A percentile compares a stretch with the other conserved stretches of the same genome.
Conservation (phyloP, 2,888 invertebrate species). For the Pandemis corylana region DNA sequence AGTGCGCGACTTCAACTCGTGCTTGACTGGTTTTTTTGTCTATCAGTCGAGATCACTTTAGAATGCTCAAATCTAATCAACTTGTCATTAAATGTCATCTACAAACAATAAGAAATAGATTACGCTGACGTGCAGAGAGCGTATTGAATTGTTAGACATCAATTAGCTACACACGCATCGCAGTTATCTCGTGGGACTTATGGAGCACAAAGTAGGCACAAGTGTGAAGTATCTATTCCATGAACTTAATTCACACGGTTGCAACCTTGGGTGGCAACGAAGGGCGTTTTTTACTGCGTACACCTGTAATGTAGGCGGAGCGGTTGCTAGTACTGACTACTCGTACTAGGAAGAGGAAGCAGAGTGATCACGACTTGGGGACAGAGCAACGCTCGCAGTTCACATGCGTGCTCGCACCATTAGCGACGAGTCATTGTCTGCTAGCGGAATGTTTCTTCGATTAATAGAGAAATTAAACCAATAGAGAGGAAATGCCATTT, state of each 20-base stretch:
- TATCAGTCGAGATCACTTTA: not conserved
- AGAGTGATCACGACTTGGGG: slow-evolving; percentile 50
- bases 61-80: not conserved
- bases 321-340: slow-evolving; percentile 41
- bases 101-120: slow-evolving; percentile 19
- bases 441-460: slow-evolving; percentile 19
- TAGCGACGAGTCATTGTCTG: slow-evolving; percentile 61
- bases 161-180: slow-evolving; percentile 27
- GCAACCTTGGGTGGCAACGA: slow-evolving; percentile 44
- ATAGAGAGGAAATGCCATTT: no score
- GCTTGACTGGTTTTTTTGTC: not conserved
- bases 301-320: slow-evolving; percentile 43
- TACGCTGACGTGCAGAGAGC: slow-evolving; percentile 16
- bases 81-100: slow-evolving; percentile 11
- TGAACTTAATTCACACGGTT: slow-evolving; percentile 41
- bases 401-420: slow-evolving; percentile 64
- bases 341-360: slow-evolving; percentile 63
- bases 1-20: no score
- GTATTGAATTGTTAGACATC: slow-evolving; percentile 37
- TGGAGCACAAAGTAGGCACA: slow-evolving; percentile 31
- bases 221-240: slow-evolving; percentile 36
- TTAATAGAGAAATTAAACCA: no score
- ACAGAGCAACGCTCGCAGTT: slow-evolving; percentile 61
- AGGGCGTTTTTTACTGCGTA: slow-evolving; percentile 60
- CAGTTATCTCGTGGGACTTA: slow-evolving; percentile 39